phyloP scores from a whole-genome alignment of 2,113 vertebrate species.

The Elanoides forficatus region DNA sequence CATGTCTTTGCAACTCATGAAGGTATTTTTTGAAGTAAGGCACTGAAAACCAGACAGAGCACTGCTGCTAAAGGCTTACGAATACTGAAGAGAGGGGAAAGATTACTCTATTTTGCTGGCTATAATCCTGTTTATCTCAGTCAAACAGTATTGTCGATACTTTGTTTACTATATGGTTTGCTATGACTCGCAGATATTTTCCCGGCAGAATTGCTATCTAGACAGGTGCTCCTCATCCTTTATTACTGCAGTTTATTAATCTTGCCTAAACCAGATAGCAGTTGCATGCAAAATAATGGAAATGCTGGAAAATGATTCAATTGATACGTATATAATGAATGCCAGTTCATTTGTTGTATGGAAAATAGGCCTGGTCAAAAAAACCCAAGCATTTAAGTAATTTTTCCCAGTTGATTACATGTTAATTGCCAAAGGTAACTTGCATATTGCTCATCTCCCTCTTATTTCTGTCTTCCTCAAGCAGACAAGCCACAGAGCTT shows the following conservation, averaged over 20 bases:
- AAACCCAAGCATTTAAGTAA: not conserved
- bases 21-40: not conserved
- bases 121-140: conserved; percentile 11
- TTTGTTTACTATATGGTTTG: not conserved
- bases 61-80: not conserved
- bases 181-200: not conserved
- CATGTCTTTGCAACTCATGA: not conserved
- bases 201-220: not conserved
- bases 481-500: not conserved
- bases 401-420: not conserved
- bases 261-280: not conserved
- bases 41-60: not conserved
- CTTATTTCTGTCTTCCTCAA: not conserved
- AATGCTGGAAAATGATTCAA: not conserved
- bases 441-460: not conserved
- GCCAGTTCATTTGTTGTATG: not conserved
- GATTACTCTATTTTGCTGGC: not conserved
- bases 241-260: not conserved
- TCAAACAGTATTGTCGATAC: not conserved
- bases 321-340: not conserved
- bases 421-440: not conserved
- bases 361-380: not conserved
- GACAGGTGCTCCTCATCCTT: not conserved
- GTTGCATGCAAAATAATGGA: not conserved
- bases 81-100: not conserved